Percentiles rank a stretch among this genome's conserved stretches.
Evolutionary conservation across 2,888 invertebrate genomes (phyloP).

Genomic region (Lissonota sp.): DNA sequence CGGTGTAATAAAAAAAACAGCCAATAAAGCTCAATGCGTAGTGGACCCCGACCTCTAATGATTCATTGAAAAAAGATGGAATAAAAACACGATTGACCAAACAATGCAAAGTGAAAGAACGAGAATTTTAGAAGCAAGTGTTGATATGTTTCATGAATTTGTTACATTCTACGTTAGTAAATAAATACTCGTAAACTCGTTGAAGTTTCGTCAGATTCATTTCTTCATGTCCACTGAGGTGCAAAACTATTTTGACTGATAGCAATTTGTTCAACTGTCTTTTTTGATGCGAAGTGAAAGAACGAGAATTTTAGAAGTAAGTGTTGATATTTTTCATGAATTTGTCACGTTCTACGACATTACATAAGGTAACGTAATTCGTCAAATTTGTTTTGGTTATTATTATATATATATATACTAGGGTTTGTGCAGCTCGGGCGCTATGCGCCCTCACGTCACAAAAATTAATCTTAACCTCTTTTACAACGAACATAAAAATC

Average conservation of each 20-base stretch:
- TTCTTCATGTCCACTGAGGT: too few relatives aligned
- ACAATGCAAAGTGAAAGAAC: background rate
- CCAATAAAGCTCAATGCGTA: background rate
- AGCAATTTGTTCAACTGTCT: too few relatives aligned
- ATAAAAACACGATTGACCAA: background rate
- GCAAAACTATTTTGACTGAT: too few relatives aligned
- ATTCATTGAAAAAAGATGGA: too few relatives aligned
- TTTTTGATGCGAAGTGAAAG: background rate
- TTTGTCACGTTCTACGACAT: slow-evolving; percentile 24
- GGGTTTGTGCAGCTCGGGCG: too few relatives aligned
- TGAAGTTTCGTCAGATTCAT: background rate
- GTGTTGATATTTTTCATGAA: background rate
- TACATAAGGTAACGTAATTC: too few relatives aligned
- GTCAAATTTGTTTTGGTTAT: too few relatives aligned
- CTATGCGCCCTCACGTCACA: too few relatives aligned
- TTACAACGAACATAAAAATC: too few relatives aligned
- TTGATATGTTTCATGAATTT: background rate
- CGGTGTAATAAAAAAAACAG: background rate
- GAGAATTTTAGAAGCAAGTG: background rate
- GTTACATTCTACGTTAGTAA: slow-evolving; percentile 12
- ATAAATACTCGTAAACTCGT: background rate
- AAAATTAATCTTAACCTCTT: too few relatives aligned
- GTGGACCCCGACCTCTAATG: background rate
- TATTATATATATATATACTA: too few relatives aligned
- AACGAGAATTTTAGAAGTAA: background rate